These are phyloP conservation scores for Hyla sarda DNA, from an alignment of 2,113 vertebrate genomes.

Conservation along the genomic window DNA sequence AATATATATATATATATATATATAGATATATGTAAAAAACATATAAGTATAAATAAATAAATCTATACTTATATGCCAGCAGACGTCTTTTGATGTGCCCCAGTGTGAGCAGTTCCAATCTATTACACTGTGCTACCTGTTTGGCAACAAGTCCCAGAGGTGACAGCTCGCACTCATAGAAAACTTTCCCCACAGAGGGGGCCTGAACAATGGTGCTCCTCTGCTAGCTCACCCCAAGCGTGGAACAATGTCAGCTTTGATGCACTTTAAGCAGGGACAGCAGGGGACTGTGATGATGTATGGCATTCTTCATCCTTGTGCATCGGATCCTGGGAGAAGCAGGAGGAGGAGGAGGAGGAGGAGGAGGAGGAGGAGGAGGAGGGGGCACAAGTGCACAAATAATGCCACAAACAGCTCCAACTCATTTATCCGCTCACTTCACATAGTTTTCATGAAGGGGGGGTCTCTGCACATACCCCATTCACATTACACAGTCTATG, in stretches of 20 bases:
- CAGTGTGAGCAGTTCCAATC: background rate
- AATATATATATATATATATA: too few species aligned
- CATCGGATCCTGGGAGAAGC: slow-evolving; percentile 63
- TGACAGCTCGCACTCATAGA: slow-evolving; percentile 17
- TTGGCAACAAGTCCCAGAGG: background rate
- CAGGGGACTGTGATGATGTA: slow-evolving; percentile 66
- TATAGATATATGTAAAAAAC: background rate
- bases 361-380: slow-evolving; percentile 60
- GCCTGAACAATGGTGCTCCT: slow-evolving; percentile 64
- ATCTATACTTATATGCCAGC: background rate
- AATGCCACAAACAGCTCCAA: slow-evolving; percentile 40
- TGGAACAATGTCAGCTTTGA: slow-evolving; percentile 73
- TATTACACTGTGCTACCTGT: slow-evolving; percentile 16
- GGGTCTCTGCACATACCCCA: background rate
- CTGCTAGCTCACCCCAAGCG: slow-evolving; percentile 63
- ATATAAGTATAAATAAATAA: background rate
- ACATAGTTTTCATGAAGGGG: background rate
- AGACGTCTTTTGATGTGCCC: background rate
- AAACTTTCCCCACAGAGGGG: slow-evolving; percentile 63
- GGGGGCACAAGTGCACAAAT: slow-evolving; percentile 55
- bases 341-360: slow-evolving; percentile 49
- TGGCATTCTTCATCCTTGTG: slow-evolving; percentile 64
- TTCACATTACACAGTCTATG: background rate
- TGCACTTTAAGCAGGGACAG: slow-evolving; percentile 66
- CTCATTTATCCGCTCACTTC: slow-evolving; percentile 13